phyloP scores from a whole-genome alignment of 2,113 vertebrate genomes.

The mouse (Mus musculus) region GRCm39 chr7:81333501-81334000 shows the following conservation, averaged over 20 bases:
- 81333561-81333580: not conserved
- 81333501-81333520: constrained; percentile 74
- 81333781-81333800: not conserved
- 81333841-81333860: not conserved
- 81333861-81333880: not conserved
- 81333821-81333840: rapidly evolving
- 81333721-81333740: not conserved
- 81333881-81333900: not conserved
- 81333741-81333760: not conserved
- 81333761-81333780: not conserved
- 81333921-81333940: not conserved
- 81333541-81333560: not conserved
- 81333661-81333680: constrained; percentile 64
- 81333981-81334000: not conserved
- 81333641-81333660: not conserved
- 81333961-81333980: not conserved
- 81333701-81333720: constrained; percentile 74
- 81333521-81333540: constrained; percentile 51
- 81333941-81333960: not conserved
- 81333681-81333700: constrained; percentile 77
- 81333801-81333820: not conserved
- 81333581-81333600: constrained; percentile 32
- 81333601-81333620: constrained; percentile 24
- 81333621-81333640: constrained; percentile 75
- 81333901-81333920: not conserved